A percentile compares a stretch with the other conserved stretches of the same genome.
Evolutionary conservation across 2,888 invertebrate species (phyloP).

Genomic region (Amorpha juglandis): DNA sequence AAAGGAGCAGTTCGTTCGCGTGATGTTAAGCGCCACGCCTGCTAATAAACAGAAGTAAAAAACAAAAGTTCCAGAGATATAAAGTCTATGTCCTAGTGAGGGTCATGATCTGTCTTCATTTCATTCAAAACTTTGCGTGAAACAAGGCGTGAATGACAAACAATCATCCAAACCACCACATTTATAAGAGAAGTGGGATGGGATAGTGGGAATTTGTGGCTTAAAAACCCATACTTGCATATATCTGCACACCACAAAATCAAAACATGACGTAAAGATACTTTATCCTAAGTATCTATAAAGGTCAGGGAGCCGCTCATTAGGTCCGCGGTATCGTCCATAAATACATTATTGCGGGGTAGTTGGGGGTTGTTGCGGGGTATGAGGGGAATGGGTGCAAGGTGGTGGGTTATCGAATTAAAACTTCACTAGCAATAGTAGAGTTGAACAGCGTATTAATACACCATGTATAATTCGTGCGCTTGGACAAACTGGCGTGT

Average conservation of each 20-base stretch:
- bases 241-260: not conserved
- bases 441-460: conserved; percentile 83
- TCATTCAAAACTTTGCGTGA: too few species aligned
- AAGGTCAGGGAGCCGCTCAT: conserved; percentile 78
- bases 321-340: conserved; percentile 81
- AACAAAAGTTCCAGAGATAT: too few species aligned
- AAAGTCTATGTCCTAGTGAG: too few species aligned
- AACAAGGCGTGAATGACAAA: too few species aligned
- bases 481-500: conserved; percentile 72
- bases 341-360: conserved; percentile 80
- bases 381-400: conserved; percentile 43
- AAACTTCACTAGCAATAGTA: conserved; percentile 83
- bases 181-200: too few species aligned
- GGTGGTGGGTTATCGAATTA: conserved; percentile 79
- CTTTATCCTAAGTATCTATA: conserved; percentile 44
- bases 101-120: too few species aligned
- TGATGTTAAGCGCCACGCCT: too few species aligned
- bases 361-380: conserved; percentile 30
- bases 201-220: too few species aligned
- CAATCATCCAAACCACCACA: too few species aligned
- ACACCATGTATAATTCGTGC: conserved; percentile 82
- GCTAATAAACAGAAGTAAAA: too few species aligned
- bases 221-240: not conserved
- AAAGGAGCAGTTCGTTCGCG: too few species aligned
- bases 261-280: conserved; percentile 13